phyloP scores from a whole-genome alignment of 2,888 invertebrate species.

The Heliconius sara region DNA sequence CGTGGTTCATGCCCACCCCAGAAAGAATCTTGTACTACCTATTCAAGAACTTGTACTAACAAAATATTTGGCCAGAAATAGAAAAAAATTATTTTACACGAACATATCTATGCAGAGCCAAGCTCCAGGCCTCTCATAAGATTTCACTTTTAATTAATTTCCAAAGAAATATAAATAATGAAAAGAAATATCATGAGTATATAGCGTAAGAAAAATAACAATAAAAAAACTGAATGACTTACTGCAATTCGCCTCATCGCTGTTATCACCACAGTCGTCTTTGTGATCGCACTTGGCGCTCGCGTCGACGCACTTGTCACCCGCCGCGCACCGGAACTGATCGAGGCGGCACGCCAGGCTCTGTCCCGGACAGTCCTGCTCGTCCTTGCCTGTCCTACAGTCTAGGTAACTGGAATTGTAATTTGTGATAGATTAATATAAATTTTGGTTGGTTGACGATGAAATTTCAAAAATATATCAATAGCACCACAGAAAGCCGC shows the following conservation, averaged over 20 bases:
- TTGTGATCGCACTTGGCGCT: conserved; percentile 91
- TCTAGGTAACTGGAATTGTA: conserved; percentile 85
- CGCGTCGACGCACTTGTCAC: conserved; percentile 91
- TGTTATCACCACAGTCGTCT: conserved; percentile 95
- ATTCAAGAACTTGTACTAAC: no score
- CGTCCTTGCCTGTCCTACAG: conserved; percentile 93
- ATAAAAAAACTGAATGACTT: conserved; percentile 53
- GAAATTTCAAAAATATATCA: background rate
- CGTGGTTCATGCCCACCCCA: no score
- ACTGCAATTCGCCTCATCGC: conserved; percentile 96
- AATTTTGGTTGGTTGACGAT: background rate
- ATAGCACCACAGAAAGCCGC: no score
- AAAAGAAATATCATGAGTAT: no score
- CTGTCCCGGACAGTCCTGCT: conserved; percentile 88
- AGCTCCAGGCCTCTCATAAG: no score
- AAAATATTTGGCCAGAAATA: background rate
- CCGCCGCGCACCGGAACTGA: conserved; percentile 93
- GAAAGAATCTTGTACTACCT: no score
- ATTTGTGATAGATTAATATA: background rate
- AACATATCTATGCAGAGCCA: no score
- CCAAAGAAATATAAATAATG: no score
- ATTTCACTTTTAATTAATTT: no score
- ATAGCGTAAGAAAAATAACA: no score
- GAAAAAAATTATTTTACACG: background rate
- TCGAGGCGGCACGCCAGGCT: conserved; percentile 88